Evolutionary conservation across 2,888 invertebrate species (phyloP).

Genomic region (Nomada fabriciana): DNA sequence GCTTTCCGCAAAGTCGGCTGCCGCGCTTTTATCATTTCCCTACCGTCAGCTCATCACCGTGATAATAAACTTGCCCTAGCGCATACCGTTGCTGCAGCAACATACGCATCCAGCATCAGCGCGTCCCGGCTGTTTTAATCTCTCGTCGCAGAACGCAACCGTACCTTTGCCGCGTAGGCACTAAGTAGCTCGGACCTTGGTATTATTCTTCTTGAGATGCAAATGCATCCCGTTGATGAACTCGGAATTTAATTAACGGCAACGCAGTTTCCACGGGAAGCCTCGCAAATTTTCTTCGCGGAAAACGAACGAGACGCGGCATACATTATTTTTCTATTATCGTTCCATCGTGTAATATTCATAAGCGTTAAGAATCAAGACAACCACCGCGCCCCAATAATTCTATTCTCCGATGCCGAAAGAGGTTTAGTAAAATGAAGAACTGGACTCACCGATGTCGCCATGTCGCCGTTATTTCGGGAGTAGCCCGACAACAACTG

Average conservation of each 20-base stretch:
- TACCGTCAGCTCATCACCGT: neutral
- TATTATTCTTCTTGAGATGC: conserved; percentile 68
- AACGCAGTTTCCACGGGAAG: conserved; percentile 67
- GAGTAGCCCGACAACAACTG: conserved; percentile 75
- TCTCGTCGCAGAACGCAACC: neutral
- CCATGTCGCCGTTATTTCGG: conserved; percentile 76
- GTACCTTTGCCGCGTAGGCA: neutral
- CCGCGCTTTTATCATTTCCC: neutral
- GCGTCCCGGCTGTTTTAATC: conserved; percentile 20
- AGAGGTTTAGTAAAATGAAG: neutral
- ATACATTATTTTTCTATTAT: neutral
- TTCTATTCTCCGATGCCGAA: neutral
- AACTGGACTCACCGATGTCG: conserved; percentile 76
- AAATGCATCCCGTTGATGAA: conserved; percentile 68
- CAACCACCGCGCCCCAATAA: too few relatives aligned
- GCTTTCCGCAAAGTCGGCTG: neutral
- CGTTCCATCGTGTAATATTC: neutral
- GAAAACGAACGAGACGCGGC: neutral
- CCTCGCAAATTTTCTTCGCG: conserved; percentile 33
- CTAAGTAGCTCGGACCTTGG: conserved; percentile 20
- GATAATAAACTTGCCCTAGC: neutral
- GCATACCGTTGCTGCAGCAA: neutral
- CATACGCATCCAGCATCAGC: neutral
- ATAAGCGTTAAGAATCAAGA: too few relatives aligned
- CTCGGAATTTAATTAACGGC: conserved; percentile 74